phyloP scores from a whole-genome alignment of 1,140 invertebrate species.

The Drosophila nigromelanica region DNA sequence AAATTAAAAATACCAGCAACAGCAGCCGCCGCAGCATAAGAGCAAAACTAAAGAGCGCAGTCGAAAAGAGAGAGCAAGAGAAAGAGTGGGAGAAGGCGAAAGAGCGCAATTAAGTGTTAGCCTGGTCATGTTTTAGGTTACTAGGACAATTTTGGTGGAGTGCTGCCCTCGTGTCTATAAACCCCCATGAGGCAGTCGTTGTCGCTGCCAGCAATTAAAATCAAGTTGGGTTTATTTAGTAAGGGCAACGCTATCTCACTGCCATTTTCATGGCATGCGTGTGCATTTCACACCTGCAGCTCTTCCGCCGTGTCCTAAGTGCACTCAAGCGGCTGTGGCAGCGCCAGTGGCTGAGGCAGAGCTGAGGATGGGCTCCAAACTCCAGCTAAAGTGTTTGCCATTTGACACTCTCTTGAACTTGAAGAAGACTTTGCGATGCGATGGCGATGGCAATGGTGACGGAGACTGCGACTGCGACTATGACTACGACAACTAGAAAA shows the following conservation, averaged over 20 bases:
- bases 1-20: conserved; percentile 70
- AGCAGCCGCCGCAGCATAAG: background rate
- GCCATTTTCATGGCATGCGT: conserved; percentile 34
- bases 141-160: conserved; percentile 44
- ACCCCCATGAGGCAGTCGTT: background rate
- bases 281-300: conserved; percentile 56
- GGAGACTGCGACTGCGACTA: conserved; percentile 17
- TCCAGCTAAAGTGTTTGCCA: conserved; percentile 46
- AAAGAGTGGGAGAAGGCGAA: conserved; percentile 11
- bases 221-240: conserved; percentile 58
- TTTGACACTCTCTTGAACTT: conserved; percentile 68
- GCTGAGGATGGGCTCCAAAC: conserved; percentile 19
- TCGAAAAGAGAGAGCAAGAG: conserved; percentile 2
- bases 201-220: conserved; percentile 67
- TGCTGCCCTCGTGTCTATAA: background rate
- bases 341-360: background rate
- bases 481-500: conserved; percentile 23
- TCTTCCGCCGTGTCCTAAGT: conserved; percentile 23
- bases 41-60: conserved; percentile 4
- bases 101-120: conserved; percentile 29
- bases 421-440: conserved; percentile 19
- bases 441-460: background rate
- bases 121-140: conserved; percentile 55
- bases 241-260: conserved; percentile 10
- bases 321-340: conserved; percentile 56